Evolutionary conservation across 2,113 vertebrate species (phyloP), one percentile per base, ranked within the genome.

Genomic region (Campylomormyrus tamandua): DNA sequence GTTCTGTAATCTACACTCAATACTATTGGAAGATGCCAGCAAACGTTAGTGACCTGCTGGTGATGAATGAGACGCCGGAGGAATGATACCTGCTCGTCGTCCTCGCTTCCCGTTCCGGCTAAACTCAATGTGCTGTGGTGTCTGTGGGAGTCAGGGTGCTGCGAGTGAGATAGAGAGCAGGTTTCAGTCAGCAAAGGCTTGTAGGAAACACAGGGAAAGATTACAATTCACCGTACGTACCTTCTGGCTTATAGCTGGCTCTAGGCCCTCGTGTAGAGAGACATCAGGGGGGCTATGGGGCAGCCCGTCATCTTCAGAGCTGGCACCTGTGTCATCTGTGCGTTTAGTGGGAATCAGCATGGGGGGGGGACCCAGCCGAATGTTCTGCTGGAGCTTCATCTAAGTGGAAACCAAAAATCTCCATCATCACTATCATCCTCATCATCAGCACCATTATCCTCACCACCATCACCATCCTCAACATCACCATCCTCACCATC

Each of bases 271-370:
- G 0, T 95, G 95, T 9, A 96, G 92, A 83, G 94, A 96, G 56
- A 95, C 95, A 93, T 97, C 97, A 13, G 97, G 97, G 92, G 97
- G 97, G 89, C 97, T 98, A 45, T 95, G 95, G 90, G 97, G 97
- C 83, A 98, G 94, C 62, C 97, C 97, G 10, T 98, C 97, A 2
- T 97, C 97, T 93, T 98, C 97, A 83, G 97, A 98, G 92, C 96
- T 97, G 87, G 96, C 94, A 87, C 97, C 97, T 0, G 96, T 89
- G 85, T 98, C 97, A 53, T 97, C 97, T 21, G 92, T 91, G 83
- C 95, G 93, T 90, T 96, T 97, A 88, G 91, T 90, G 88, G 95
- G 91, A 56, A 95, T 92, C 56, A 93, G 91, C 91, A 96, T 93
- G 0, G 95, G 94, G 91, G 95, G 95, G 3, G 94, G 95, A 13